Evolutionary conservation across 1,140 invertebrate genomes (phyloP), one percentile per base, ranked within the genome.

Genomic region (Hyles vespertilio): DNA sequence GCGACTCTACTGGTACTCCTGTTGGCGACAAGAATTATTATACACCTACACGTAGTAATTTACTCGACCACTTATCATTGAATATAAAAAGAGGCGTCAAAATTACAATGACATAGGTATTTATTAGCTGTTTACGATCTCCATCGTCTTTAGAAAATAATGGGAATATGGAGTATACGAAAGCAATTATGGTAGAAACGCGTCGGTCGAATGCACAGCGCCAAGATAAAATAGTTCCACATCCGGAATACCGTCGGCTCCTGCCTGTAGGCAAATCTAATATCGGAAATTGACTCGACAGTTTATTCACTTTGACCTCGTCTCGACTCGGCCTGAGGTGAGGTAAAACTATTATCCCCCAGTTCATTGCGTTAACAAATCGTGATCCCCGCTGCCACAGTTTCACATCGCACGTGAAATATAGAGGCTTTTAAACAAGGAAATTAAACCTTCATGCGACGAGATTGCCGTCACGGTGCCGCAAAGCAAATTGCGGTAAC

Each of bases 221-320:
- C 46, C 12, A 53, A 66, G 46, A 69, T 61, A 66, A 72, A 66
- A 56, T 46, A 58, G 62, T 36, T 54, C 55, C 49, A 49, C 56
- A 11, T 32, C 12, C 56, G 51, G 51, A 66, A 65, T 62, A 64
- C 64, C 68, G 56, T 61, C 62, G 61, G 63, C 67, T 65, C 57
- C 65, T 58, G 66, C 61, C 63, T 60, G 67, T 70, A 79, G 62
- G 69, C 74, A 74, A 81, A 81, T 79, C 67, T 81, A 81, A 80
- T 81, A 84, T 79, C 74, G 70, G 72, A 79, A 80, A 79, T 81
- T 76, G 76, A 80, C 63, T 74, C 61, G 63, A 62, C 70, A 69
- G 69, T 72, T 77, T 80, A 73, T 72, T 81, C 70, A 66, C 64
- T 79, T 62, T 71, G 68, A 73, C 70, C 73, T 78, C 72, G 61